Base-by-base conservation (phyloP, 2,888 invertebrate species). In the Hirudinaria manillensis region DNA sequence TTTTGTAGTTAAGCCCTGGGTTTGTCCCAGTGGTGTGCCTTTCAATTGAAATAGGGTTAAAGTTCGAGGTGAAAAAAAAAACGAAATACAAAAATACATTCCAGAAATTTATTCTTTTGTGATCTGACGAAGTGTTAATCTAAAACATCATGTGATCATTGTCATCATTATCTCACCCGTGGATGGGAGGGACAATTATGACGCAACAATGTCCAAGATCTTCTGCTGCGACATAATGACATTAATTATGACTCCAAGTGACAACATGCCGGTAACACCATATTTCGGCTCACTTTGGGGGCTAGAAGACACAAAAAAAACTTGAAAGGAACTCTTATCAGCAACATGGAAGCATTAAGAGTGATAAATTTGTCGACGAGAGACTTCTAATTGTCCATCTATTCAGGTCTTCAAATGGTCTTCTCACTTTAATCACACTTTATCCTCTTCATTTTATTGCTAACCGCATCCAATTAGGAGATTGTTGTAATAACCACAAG, bases 231-330 rank as follows among this genome's bases (percentile, higher is more conserved):
- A 61, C 29, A n/a, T 61, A 61, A 61, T 61, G 61, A 61, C 61
- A 61, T 61, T 61, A 61, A 61, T 61, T 61, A 61, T 29, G 61
- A 29, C 24, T 61, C 29, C 24, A 61, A 61, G 61, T 61, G 61
- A 29, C 61, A 61, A 61, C 61, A 61, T 61, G 61, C 61, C 61
- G 61, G 61, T 61, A 61, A 61, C 61, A 61, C 61, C 61, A 27
- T 61, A 27, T 29, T 61, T 24, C 61, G 61, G 61, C 61, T 61
- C 29, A 61, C 29, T 29, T 61, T 16, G 45, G 45, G 45, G 45
- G 45, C 16, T 16, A 45, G 45, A 45, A 45, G 10, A 27, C 7
- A 1, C 61, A 16, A 61, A 61, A n/a, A 19, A 53, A 27, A 27
- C 21, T 27, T 61, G 24, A 61, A 61, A 61, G 61, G 24, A 61